These are phyloP conservation scores for Oligia fasciuncula DNA, from an alignment of 2,888 invertebrate genomes.

Conservation along the genomic window DNA sequence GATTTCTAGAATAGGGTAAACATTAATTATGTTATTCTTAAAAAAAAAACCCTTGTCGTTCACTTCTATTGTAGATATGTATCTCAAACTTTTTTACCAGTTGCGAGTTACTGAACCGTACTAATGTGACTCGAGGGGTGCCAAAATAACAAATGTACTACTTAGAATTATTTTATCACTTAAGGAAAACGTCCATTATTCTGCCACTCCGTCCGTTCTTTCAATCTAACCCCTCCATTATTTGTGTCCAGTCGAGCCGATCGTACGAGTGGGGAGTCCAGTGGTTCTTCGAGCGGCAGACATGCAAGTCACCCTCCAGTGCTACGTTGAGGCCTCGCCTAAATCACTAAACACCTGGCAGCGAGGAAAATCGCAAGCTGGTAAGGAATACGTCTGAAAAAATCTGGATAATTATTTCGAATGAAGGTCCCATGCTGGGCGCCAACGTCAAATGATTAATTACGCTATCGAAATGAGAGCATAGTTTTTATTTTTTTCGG, in stretches of 20 bases:
- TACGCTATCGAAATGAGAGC: neutral
- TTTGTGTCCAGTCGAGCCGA: slow-evolving; percentile 92
- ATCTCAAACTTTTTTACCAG: neutral
- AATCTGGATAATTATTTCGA: neutral
- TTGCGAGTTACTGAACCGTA: slow-evolving; percentile 7
- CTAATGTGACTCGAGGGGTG: slow-evolving; percentile 31
- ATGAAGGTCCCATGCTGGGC: slow-evolving; percentile 18
- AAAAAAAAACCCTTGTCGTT: neutral
- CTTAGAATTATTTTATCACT: slow-evolving; percentile 48
- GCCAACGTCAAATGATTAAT: slow-evolving; percentile 9
- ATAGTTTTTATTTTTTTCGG: neutral
- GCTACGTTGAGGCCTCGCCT: slow-evolving; percentile 96
- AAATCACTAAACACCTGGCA: slow-evolving; percentile 96
- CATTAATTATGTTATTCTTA: too few species aligned
- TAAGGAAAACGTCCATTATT: slow-evolving; percentile 42
- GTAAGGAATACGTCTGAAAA: slow-evolving; percentile 63
- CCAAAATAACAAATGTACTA: slow-evolving; percentile 35
- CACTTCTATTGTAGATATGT: neutral
- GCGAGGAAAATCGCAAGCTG: slow-evolving; percentile 80
- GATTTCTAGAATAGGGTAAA: neutral
- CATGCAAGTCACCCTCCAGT: slow-evolving; percentile 95
- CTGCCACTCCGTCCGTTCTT: slow-evolving; percentile 15
- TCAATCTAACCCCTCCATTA: slow-evolving; percentile 44
- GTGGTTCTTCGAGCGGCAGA: slow-evolving; percentile 95
- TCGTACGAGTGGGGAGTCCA: slow-evolving; percentile 95